Conservation (phyloP, 30 jellyfish, hydroid and myxozoan species). For the Hydra vulgaris region DNA sequence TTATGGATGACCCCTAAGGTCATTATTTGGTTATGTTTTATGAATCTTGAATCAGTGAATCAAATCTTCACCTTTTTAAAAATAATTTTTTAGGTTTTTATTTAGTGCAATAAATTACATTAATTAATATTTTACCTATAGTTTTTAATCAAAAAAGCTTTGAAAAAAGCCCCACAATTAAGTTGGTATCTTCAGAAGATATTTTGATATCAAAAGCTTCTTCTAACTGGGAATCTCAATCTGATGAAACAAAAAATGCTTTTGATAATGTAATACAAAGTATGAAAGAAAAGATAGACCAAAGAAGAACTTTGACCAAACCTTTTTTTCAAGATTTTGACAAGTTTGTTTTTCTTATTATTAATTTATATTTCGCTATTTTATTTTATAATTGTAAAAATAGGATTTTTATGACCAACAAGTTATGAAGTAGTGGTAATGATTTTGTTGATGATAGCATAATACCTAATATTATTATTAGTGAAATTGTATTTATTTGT, state of each 20-base stretch:
- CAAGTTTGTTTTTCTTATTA: constrained; percentile 32
- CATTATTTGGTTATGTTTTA: no score
- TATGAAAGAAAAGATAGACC: constrained; percentile 54
- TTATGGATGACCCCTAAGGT: no score
- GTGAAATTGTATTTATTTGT: no score
- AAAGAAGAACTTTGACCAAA: constrained; percentile 74
- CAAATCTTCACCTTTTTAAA: no score
- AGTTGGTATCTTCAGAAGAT: constrained; percentile 41
- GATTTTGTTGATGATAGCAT: background rate
- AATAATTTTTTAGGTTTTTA: no score
- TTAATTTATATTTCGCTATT: background rate
- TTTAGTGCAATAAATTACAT: no score
- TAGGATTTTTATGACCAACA: background rate
- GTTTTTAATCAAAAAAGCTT: no score
- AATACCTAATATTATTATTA: background rate
- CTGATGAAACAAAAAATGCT: constrained; percentile 27
- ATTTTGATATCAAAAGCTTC: constrained; percentile 58
- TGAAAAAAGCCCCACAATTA: constrained; percentile 60
- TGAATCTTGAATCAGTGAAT: no score
- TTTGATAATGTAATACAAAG: constrained; percentile 47
- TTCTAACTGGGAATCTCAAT: constrained; percentile 38
- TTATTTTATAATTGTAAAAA: background rate
- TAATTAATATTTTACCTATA: no score
- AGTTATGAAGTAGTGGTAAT: background rate
- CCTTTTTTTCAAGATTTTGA: constrained; percentile 96